These are phyloP conservation scores for Amblyjoppa fuscipennis DNA, from an alignment of 2,888 invertebrate species.

Conservation along the genomic window DNA sequence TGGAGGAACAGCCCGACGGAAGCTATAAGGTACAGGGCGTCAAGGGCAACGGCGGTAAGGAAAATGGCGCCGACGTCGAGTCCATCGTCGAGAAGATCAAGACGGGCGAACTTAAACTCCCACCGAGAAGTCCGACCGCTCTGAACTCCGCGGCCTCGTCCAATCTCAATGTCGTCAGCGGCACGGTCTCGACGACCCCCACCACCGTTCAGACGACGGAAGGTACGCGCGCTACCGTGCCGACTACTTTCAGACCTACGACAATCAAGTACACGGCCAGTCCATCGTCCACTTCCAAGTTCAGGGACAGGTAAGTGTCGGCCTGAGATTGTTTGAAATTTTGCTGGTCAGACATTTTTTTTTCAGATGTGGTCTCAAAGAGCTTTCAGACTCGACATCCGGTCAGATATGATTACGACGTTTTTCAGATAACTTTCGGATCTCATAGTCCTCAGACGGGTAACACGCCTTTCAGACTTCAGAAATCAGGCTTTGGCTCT, in stretches of 20 bases:
- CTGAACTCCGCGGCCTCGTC: constrained; percentile 75
- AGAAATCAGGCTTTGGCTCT: not conserved
- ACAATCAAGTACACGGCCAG: constrained; percentile 69
- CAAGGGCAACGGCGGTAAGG: constrained; percentile 91
- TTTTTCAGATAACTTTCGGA: not conserved
- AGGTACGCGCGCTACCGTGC: constrained; percentile 30
- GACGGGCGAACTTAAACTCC: constrained; percentile 93
- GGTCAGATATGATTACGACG: not conserved
- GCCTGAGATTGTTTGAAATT: not conserved
- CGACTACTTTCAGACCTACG: constrained; percentile 76
- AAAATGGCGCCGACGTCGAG: constrained; percentile 90
- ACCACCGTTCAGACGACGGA: constrained; percentile 68
- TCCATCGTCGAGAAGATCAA: constrained; percentile 93
- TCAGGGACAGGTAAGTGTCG: constrained; percentile 67
- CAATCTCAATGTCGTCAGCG: constrained; percentile 68
- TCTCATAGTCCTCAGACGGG: not conserved
- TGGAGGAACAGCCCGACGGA: constrained; percentile 95
- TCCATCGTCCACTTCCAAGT: constrained; percentile 65
- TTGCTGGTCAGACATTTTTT: not conserved
- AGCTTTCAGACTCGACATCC: not conserved
- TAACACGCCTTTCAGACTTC: not conserved
- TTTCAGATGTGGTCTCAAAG: not conserved
- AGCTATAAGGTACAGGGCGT: constrained; percentile 94
- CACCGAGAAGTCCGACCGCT: constrained; percentile 87
- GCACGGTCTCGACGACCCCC: constrained; percentile 75